Evolutionary conservation across 2,113 vertebrate species (phyloP).

Genomic region (Paramisgurnus dabryanus): DNA sequence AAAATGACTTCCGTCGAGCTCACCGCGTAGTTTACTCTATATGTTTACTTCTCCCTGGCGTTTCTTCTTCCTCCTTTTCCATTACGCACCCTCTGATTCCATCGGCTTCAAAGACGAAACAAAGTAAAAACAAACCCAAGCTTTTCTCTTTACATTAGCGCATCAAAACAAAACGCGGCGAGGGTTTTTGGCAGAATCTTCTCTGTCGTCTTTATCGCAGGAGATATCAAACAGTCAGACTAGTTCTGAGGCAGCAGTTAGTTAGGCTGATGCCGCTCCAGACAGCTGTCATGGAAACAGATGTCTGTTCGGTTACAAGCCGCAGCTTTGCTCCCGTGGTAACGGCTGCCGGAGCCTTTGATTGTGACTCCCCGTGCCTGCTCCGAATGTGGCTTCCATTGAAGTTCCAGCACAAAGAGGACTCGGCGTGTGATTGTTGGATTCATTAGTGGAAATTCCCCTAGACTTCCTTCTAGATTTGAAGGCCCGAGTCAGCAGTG

Average conservation of each 20-base stretch:
- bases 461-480: conserved; percentile 48
- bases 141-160: conserved; percentile 41
- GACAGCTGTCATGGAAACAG: conserved; percentile 64
- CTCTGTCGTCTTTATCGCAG: conserved; percentile 19
- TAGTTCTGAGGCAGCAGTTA: conserved; percentile 59
- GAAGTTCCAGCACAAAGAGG: conserved; percentile 58
- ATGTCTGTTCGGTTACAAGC: conserved; percentile 56
- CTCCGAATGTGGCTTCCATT: conserved; percentile 49
- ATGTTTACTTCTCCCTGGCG: conserved; percentile 31
- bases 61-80: conserved; percentile 21
- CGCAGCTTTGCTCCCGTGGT: conserved; percentile 45
- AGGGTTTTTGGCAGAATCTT: conserved; percentile 38
- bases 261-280: conserved; percentile 55
- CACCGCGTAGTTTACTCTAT: conserved; percentile 30
- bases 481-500: conserved; percentile 54
- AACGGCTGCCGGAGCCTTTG: conserved; percentile 52
- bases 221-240: conserved; percentile 53
- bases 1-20: conserved; percentile 22
- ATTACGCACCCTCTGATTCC: conserved; percentile 19
- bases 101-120: conserved; percentile 26
- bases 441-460: conserved; percentile 56
- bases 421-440: conserved; percentile 37
- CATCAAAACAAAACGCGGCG: conserved; percentile 47
- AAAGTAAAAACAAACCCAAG: conserved; percentile 29
- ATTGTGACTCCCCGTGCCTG: conserved; percentile 55